Conservation (phyloP, 2,113 vertebrate genomes). For the Tursiops truncatus region DNA sequence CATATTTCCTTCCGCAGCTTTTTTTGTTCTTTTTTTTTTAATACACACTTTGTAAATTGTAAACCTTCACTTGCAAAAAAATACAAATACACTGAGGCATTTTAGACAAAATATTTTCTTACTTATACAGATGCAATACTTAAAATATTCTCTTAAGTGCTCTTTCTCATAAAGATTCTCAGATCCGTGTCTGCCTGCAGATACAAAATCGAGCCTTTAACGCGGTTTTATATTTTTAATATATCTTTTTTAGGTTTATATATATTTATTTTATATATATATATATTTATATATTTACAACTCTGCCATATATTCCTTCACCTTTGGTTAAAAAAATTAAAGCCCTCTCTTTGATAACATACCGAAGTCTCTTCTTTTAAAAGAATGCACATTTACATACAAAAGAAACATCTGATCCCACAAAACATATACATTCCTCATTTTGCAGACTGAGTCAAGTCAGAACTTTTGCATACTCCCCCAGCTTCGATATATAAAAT, state of each 20-base stretch:
- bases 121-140: conserved; percentile 97
- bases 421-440: conserved; percentile 87
- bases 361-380: conserved; percentile 84
- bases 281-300: conserved; percentile 93
- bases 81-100: conserved; percentile 97
- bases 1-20: conserved; percentile 89
- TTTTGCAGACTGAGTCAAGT: conserved; percentile 83
- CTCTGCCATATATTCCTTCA: conserved; percentile 91
- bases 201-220: conserved; percentile 92
- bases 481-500: conserved; percentile 82
- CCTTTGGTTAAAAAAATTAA: conserved; percentile 94
- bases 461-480: conserved; percentile 83
- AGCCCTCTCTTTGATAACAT: conserved; percentile 89
- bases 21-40: conserved; percentile 84
- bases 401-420: conserved; percentile 86
- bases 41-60: conserved; percentile 99
- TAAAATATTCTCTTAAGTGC: conserved; percentile 95
- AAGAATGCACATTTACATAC: conserved; percentile 88
- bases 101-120: conserved; percentile 97
- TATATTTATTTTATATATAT: conserved; percentile 88
- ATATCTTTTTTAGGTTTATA: conserved; percentile 92
- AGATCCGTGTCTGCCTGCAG: conserved; percentile 97
- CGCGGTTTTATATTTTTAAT: conserved; percentile 92
- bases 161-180: conserved; percentile 90
- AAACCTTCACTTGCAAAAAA: conserved; percentile 98